Evolutionary conservation across 2,888 invertebrate species (phyloP).

Genomic region (Marasmarcha lunaedactyla): DNA sequence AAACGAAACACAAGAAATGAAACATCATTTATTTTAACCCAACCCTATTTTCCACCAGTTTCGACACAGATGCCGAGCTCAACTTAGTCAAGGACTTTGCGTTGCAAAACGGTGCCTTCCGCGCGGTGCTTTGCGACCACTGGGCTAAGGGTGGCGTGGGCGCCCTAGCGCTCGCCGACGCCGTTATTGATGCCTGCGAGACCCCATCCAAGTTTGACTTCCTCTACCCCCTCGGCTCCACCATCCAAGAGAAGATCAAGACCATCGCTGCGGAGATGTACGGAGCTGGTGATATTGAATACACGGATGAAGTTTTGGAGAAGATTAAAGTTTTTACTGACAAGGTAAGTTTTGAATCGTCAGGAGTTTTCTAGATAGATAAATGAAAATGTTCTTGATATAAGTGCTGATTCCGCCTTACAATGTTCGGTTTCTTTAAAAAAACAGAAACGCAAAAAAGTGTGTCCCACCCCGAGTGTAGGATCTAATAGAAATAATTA

Average conservation of each 20-base stretch:
- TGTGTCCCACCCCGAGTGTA: too few species aligned
- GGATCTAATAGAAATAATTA: too few species aligned
- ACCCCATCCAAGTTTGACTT: conserved; percentile 73
- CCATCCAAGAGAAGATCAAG: conserved; percentile 89
- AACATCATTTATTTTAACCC: too few species aligned
- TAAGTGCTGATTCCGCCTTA: too few species aligned
- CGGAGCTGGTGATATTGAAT: conserved; percentile 89
- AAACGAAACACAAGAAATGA: too few species aligned
- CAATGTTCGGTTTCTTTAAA: too few species aligned
- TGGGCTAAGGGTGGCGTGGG: conserved; percentile 94
- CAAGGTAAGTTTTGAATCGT: conserved; percentile 74
- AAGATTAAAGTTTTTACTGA: conserved; percentile 78
- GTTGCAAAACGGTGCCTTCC: conserved; percentile 83
- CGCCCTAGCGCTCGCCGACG: conserved; percentile 86
- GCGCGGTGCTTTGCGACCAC: conserved; percentile 88
- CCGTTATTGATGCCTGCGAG: conserved; percentile 84
- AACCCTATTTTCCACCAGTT: conserved; percentile 69
- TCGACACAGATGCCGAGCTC: conserved; percentile 88
- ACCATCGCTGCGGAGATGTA: conserved; percentile 94
- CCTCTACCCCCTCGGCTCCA: conserved; percentile 76
- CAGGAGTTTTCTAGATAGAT: too few species aligned
- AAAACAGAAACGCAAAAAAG: too few species aligned
- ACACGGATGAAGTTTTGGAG: conserved; percentile 77
- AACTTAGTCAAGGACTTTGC: conserved; percentile 81
- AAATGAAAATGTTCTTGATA: too few species aligned